Evolutionary conservation across 2,888 invertebrate genomes (phyloP).

Genomic region (Ischnus inquisitorius): DNA sequence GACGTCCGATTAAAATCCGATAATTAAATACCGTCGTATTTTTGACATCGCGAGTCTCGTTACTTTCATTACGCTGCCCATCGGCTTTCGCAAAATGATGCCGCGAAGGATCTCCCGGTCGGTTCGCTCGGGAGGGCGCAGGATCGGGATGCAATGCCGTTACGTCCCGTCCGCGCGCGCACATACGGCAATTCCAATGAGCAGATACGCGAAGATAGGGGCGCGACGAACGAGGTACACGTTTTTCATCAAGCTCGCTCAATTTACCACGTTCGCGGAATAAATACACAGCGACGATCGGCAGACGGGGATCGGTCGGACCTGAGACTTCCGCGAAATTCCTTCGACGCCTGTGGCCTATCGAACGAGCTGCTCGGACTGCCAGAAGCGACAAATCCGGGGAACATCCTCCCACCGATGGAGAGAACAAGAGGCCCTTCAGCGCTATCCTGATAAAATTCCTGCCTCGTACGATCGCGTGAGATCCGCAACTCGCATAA

Average conservation of each 20-base stretch:
- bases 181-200: not conserved
- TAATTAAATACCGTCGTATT: conserved; percentile 50
- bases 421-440: conserved; percentile 51
- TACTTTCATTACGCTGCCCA: conserved; percentile 40
- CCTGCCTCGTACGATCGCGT: conserved; percentile 41
- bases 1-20: conserved; percentile 44
- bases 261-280: conserved; percentile 61
- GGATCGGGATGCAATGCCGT: not conserved
- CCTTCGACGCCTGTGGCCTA: conserved; percentile 70
- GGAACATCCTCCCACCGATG: conserved; percentile 61
- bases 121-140: not conserved
- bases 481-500: conserved; percentile 38
- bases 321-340: conserved; percentile 62
- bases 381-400: conserved; percentile 65
- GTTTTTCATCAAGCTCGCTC: conserved; percentile 66
- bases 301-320: not conserved
- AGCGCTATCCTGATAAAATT: conserved; percentile 45
- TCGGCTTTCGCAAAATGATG: conserved; percentile 27
- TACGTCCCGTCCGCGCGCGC: not conserved
- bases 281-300: conserved; percentile 1
- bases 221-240: conserved; percentile 62
- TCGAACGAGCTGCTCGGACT: conserved; percentile 57
- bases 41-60: conserved; percentile 20
- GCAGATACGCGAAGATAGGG: conserved; percentile 56
- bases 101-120: not conserved